Base-by-base conservation (phyloP, 2,113 vertebrate genomes). In the Caranx melampygus region DNA sequence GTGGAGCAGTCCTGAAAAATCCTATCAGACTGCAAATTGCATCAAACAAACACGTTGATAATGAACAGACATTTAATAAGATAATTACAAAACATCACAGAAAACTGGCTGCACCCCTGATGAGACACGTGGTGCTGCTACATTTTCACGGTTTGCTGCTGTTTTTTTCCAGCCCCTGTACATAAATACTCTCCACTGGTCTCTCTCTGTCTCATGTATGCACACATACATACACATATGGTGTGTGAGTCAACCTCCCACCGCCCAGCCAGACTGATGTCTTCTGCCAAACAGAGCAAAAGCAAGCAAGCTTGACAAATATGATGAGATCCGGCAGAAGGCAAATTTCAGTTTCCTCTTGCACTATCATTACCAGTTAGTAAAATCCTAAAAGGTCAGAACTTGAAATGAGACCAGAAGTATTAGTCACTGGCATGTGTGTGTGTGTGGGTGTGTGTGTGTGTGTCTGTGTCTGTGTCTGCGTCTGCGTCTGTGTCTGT, bases 301-400 rank as follows among this genome's bases (percentile, higher is more conserved):
- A 84, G 75, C 65, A 57, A 62, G 35, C 82, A 26, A 26, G 80
- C 79, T 70, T 64, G 73, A 85, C 75, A 78, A 81, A 81, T 70
- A 71, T 51, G 65, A 91, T 63, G 61, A 79, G 63, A 62, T 78
- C 57, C 26, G 20, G 55, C 78, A 81, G 72, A 49, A 75, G 78
- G 72, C 34, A 67, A 42, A 79, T 71, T 83, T 75, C 31, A 49
- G 71, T 77, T 75, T 83, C 72, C 79, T 49, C 75, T 61, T 37
- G 51, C 47, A 6, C 59, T 34, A 70, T 85, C 72, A 73, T 79
- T 81, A 79, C 77, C 26, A 63, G 62, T 73, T 79, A 75, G 61
- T 79, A 52, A 87, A 84, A 82, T 21, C 78, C 37, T 45, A 54
- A 86, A 91, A 92, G 90, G 89, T 91, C 88, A 90, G 52, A 79